Evolutionary conservation across 1,140 invertebrate genomes (phyloP).

Genomic region (Pseudomyrmex flavicornis): DNA sequence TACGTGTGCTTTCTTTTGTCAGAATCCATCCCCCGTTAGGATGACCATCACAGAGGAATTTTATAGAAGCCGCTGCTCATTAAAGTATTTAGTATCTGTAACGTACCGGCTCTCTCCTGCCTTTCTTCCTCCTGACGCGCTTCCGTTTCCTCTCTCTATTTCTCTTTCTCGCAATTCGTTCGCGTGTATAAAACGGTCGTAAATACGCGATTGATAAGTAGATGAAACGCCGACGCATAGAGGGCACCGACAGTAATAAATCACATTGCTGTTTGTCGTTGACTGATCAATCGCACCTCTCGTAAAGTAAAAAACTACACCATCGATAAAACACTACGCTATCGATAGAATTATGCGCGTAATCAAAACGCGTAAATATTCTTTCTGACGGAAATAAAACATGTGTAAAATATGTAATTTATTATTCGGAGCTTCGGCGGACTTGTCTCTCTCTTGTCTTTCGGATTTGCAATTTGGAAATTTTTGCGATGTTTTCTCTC

Average conservation of each 20-base stretch:
- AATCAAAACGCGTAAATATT: not conserved
- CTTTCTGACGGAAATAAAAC: too few species aligned
- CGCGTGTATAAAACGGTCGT: too few species aligned
- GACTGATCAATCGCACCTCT: too few species aligned
- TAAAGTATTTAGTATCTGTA: constrained; percentile 70
- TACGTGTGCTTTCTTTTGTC: constrained; percentile 6
- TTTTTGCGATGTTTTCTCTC: constrained; percentile 7
- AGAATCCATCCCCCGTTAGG: constrained; percentile 18
- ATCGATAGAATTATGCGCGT: not conserved
- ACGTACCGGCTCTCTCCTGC: constrained; percentile 32
- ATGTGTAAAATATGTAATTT: too few species aligned
- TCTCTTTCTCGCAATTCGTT: constrained; percentile 7
- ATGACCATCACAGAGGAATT: constrained; percentile 63
- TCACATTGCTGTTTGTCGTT: too few species aligned
- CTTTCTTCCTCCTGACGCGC: not conserved
- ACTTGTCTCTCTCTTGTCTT: not conserved
- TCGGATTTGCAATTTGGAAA: not conserved
- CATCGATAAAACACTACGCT: too few species aligned
- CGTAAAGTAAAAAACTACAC: too few species aligned
- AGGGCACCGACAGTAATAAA: too few species aligned
- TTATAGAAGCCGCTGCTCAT: constrained; percentile 67
- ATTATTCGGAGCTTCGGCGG: not conserved
- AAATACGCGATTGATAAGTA: too few species aligned
- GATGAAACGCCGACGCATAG: constrained; percentile 14
- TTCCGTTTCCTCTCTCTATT: not conserved